Conservation (phyloP, 2,888 invertebrate species). For the Tuta absoluta region DNA sequence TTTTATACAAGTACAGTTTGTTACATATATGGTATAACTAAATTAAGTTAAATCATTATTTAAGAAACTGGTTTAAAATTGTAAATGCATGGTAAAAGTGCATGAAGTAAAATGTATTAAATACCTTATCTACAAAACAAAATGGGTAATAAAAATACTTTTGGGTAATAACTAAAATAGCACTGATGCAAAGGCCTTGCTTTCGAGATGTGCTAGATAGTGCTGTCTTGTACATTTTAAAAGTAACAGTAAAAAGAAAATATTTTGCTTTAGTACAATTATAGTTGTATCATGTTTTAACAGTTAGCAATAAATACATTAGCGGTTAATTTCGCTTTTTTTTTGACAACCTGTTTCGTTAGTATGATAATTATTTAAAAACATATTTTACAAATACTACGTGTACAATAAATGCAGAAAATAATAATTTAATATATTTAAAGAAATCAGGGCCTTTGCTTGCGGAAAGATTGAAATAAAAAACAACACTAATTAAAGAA, state of each 20-base stretch:
- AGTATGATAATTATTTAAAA: no score
- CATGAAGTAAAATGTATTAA: slow-evolving; percentile 32
- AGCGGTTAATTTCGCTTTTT: no score
- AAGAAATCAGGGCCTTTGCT: background rate
- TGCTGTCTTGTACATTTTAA: no score
- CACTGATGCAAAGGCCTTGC: background rate
- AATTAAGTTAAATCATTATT: slow-evolving; percentile 28
- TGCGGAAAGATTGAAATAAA: slow-evolving; percentile 27
- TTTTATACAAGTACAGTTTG: slow-evolving; percentile 28
- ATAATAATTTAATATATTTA: background rate
- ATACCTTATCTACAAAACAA: slow-evolving; percentile 30
- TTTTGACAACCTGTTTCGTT: no score
- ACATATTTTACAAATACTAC: no score
- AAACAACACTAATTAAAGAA: slow-evolving; percentile 24
- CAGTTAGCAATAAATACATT: no score
- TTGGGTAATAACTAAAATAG: slow-evolving; percentile 23
- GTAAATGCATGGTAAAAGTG: slow-evolving; percentile 67
- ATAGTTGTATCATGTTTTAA: no score
- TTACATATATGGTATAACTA: slow-evolving; percentile 18
- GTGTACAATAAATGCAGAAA: no score
- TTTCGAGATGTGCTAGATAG: background rate
- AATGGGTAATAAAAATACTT: slow-evolving; percentile 34
- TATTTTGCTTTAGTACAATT: no score
- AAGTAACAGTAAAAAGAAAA: no score
- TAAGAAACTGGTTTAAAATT: slow-evolving; percentile 42